Evolutionary conservation across 2,113 vertebrate genomes (phyloP), one percentile per base, ranked within the genome.

Genomic region (Siphamia tubifer): DNA sequence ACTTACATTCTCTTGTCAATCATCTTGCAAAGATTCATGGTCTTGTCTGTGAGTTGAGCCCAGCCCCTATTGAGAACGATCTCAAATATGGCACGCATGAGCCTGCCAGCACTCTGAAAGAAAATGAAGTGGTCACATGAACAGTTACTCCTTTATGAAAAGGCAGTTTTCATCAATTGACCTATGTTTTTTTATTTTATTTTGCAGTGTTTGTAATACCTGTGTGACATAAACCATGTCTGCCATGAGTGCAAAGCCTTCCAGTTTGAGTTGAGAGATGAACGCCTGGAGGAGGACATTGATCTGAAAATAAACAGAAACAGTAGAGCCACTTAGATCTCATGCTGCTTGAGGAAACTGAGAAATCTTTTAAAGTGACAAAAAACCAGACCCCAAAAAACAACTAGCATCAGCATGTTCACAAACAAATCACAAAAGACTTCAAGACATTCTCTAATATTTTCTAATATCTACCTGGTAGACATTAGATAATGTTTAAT

Each of bases 181-280:
- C 13, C 23, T 3, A n/a, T 20, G 42, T 13, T 44, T 24, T n/a
- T n/a, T n/a, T n/a, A n/a, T n/a, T n/a, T n/a, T n/a, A 3, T 25
- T 45, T 8, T 8, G 20, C 13, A n/a, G n/a, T n/a, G n/a, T 4
- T 4, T 17, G 1, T 25, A 84, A 82, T 83, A 96, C 98, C 96
- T 99, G 98, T 15, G 98, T 99, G 0, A 99, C 97, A 0, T 99
- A 99, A 0, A 99, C 98, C 98, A 99, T 99, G 90, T 99, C 97
- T 0, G 97, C 98, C 98, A 99, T 99, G 21, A 99, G 93, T 5
- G 98, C 97, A 45, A 99, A 99, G 0, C 98, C 98, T 75, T 99
- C 98, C 58, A 99, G 90, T 82, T 99, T 99, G 81, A 99, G 94
- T 66, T 99, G 98, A 0, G 98, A 99, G 88, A 99, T 99, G 79